Base-by-base conservation (phyloP, 2,888 invertebrate genomes). In the Conchocele bisecta region DNA sequence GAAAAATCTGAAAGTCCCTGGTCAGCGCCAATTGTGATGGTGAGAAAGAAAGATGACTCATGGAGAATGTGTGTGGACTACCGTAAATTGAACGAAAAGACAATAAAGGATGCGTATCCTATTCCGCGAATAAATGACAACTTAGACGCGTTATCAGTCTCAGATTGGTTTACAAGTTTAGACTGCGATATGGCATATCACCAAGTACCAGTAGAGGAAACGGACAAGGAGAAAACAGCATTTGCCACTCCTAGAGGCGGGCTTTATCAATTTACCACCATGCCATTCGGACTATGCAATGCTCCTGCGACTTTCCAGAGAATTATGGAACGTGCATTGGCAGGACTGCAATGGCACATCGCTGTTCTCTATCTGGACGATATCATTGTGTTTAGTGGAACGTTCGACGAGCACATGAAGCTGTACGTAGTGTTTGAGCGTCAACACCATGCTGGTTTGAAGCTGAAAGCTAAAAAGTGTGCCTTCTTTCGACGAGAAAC, bases 311-410 rank as follows among this genome's bases (percentile, higher is more conserved):
- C n/a, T n/a, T 54, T 63, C 57, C 31, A 44, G 54, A 66, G 57
- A 24, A 24, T 69, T 15, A 63, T 63, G 20, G 68, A 56, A 46
- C 37, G 31, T 26, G 50, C 51, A n/a, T 24, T 54, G 26, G 20
- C 3, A 35, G 60, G 71, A 26, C 17, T 75, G 31, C 67, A 75
- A 20, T 79, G 76, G 71, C 69, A 80, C 39, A 71, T 64, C 9
- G 35, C 60, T 4, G 54, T 80, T 6, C 53, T 76, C 9, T 82
- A 82, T 58, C 29, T 83, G n/a, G 81, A 81, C 57, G 81, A 80
- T 41, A 67, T 79, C 0, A 35, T 79, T 15, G 69, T 74, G 13
- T 75, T 63, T 28, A 59, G 59, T n/a, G 26, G 48, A 5, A 48
- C 54, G 11, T 69, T 80, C 50, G 56, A 72, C 3, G 46, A 59